These are phyloP conservation scores for Enteromius treurensis DNA, from an alignment of 2,797 vertebrate species.

Conservation along the genomic window DNA sequence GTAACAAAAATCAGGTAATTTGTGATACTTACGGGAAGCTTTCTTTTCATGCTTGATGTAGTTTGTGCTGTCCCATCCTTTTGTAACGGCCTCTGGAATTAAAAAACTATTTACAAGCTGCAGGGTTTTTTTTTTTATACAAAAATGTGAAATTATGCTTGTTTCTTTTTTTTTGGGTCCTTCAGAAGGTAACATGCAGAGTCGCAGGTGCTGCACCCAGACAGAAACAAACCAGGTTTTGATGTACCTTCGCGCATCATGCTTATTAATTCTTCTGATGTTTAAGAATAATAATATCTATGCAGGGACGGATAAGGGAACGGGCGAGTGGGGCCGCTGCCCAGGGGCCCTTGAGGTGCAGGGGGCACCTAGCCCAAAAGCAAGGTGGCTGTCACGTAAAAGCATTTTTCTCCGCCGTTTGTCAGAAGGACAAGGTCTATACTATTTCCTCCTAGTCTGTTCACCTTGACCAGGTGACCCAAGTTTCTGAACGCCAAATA, in stretches of 20 bases:
- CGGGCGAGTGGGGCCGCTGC: too few relatives aligned
- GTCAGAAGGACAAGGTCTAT: not conserved
- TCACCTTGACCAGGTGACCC: not conserved
- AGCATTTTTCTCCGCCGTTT: too few relatives aligned
- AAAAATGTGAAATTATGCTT: not conserved
- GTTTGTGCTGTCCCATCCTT: not conserved
- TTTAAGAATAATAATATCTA: not conserved
- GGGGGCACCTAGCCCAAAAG: too few relatives aligned
- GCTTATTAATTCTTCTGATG: not conserved
- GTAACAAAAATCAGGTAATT: not conserved
- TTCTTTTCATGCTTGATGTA: not conserved
- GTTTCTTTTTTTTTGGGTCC: not conserved
- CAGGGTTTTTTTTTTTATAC: too few relatives aligned
- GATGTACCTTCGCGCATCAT: not conserved
- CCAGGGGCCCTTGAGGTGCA: too few relatives aligned
- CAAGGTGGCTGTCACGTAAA: too few relatives aligned
- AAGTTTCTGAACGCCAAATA: not conserved
- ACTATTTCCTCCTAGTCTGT: not conserved
- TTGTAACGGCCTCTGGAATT: not conserved
- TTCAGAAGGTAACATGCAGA: slow-evolving; percentile 2
- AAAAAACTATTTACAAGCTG: not conserved
- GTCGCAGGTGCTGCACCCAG: not conserved
- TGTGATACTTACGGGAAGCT: not conserved
- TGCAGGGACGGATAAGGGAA: not conserved
- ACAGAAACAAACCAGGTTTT: not conserved